Base-by-base conservation (phyloP, 2,888 invertebrate species). In the Dryadula phaetusa region DNA sequence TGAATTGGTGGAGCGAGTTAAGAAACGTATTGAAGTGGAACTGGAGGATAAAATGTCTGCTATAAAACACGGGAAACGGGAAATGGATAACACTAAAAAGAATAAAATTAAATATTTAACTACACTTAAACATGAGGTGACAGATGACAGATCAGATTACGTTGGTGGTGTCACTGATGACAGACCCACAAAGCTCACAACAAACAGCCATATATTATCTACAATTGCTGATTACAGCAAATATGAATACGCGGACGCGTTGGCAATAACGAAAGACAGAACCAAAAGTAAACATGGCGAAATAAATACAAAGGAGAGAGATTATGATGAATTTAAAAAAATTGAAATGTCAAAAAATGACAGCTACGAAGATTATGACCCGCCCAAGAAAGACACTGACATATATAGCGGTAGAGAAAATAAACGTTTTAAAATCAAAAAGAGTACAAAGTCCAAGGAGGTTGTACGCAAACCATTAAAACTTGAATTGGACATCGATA, bases 301-400 rank as follows among this genome's bases (percentile, higher is more conserved):
- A n/a, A n/a, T n/a, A n/a, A n/a, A n/a, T n/a, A 54, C 0, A 20
- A 32, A 54, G 28, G 44, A 63, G 37, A 47, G 42, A 14, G 44
- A 60, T 37, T 53, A 46, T 4, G 72, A 68, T 16, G 34, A 75
- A 0, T 77, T 76, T n/a, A 66, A 79, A 47, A 75, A 75, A 66
- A 58, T 78, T 1, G 72, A 77, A 37, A 61, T 72, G 49, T 3
- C 47, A 0, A 69, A 70, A 12, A 79, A 83, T 0, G 86, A 87
- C 37, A 85, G 84, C 40, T 87, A 88, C 52, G 86, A 86, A 78
- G 86, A 88, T 42, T 87, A 88, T n/a, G 74, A 77, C 0, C 76
- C 67, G 0, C 87, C 87, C 2, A 69, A 77, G 4, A 82, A 76
- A 70, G 82, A 81, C 2, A 47, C 79, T 0, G 68, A 74, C 22